A percentile compares a stretch with the other conserved stretches of the same genome.
Conservation (phyloP, 2,113 vertebrate species). For the Poeciliopsis occidentalis region DNA sequence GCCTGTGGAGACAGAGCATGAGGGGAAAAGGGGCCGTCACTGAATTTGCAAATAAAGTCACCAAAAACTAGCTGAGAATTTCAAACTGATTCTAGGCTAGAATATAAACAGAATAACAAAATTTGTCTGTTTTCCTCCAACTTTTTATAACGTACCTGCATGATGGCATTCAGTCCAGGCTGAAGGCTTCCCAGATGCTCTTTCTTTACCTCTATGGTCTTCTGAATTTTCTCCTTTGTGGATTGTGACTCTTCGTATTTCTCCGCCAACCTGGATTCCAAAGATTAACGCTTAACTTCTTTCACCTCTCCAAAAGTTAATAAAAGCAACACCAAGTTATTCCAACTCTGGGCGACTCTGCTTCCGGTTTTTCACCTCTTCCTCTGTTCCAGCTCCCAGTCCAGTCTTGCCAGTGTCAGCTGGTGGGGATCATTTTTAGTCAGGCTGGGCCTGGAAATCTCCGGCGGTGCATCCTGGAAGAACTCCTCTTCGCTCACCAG, state of each 20-base stretch:
- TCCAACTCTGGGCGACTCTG: neutral
- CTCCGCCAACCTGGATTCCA: constrained; percentile 87
- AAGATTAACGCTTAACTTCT: constrained; percentile 1
- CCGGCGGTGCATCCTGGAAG: constrained; percentile 87
- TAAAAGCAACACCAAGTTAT: neutral
- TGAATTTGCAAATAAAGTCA: neutral
- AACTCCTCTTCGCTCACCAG: constrained; percentile 93
- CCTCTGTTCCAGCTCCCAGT: constrained; percentile 98
- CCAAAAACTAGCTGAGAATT: neutral
- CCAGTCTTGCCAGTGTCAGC: constrained; percentile 93
- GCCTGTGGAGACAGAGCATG: constrained; percentile 76
- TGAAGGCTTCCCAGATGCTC: constrained; percentile 96
- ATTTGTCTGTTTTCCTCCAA: neutral
- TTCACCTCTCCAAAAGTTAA: neutral
- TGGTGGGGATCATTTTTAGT: constrained; percentile 92
- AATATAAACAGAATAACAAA: neutral
- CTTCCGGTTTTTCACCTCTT: constrained; percentile 83
- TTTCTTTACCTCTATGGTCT: constrained; percentile 96
- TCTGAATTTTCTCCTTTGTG: constrained; percentile 95
- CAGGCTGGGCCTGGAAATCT: constrained; percentile 88
- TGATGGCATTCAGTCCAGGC: constrained; percentile 94
- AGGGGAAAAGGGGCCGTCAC: neutral
- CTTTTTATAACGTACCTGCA: constrained; percentile 87
- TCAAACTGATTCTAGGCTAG: neutral
- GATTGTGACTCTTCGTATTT: constrained; percentile 91